Evolutionary conservation across 2,797 vertebrate species (phyloP).

Genomic region (Tapera naevia): DNA sequence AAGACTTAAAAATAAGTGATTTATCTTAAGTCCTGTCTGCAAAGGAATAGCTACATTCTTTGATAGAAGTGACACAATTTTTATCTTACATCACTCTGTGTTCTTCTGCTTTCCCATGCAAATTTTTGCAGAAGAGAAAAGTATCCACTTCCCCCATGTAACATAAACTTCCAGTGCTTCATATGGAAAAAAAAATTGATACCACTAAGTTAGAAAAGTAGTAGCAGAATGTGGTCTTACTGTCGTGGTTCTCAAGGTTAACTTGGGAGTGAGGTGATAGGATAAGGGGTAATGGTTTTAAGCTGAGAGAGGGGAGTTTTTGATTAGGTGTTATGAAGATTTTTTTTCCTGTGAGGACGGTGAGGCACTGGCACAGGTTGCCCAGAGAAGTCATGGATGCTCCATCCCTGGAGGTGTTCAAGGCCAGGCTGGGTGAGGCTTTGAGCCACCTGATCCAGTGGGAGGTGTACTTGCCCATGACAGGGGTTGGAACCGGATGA

Average conservation of each 20-base stretch:
- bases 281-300: no score
- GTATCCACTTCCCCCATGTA: background rate
- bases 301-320: no score
- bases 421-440: no score
- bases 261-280: background rate
- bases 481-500: no score
- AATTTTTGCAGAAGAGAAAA: background rate
- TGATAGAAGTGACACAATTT: background rate
- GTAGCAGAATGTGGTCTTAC: background rate
- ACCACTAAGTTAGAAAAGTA: background rate
- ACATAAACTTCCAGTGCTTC: background rate
- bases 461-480: no score
- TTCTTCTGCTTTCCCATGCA: background rate
- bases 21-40: background rate
- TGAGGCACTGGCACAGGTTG: no score
- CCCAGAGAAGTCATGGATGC: no score
- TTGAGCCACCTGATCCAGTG: no score
- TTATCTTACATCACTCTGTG: background rate
- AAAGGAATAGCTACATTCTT: background rate
- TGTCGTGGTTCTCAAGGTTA: background rate
- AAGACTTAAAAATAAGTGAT: background rate
- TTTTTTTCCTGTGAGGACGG: no score
- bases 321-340: no score
- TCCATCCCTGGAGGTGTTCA: no score
- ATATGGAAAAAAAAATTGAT: background rate